These are phyloP conservation scores for Notothenia coriiceps DNA, from an alignment of 2,113 vertebrate species.

Conservation along the genomic window DNA sequence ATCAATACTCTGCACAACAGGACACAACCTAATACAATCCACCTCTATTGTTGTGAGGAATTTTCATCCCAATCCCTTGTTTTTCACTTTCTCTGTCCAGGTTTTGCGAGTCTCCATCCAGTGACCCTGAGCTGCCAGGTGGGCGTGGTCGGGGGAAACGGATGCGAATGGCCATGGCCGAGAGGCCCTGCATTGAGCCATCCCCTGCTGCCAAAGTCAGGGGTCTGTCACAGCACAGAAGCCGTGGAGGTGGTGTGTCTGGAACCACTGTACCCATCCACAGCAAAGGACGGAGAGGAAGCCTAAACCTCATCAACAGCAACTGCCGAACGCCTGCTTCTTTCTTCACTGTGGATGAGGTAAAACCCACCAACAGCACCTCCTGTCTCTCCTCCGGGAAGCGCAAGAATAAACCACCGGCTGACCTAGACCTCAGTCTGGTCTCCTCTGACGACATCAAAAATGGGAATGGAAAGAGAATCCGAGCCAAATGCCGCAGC, in stretches of 20 bases:
- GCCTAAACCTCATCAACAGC: conserved; percentile 91
- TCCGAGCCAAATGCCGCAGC: conserved; percentile 95
- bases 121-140: conserved; percentile 94
- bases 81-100: conserved; percentile 74
- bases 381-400: conserved; percentile 88
- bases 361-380: conserved; percentile 85
- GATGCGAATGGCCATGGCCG: conserved; percentile 87
- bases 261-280: conserved; percentile 71
- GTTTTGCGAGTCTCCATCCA: conserved; percentile 97
- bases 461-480: conserved; percentile 92
- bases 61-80: neutral
- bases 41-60: neutral
- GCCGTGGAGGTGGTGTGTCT: conserved; percentile 90
- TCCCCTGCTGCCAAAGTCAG: conserved; percentile 89
- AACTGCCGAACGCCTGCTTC: conserved; percentile 89
- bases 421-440: conserved; percentile 93
- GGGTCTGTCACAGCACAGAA: conserved; percentile 91
- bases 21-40: neutral
- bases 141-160: conserved; percentile 94
- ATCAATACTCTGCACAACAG: neutral
- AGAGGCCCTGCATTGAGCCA: conserved; percentile 85
- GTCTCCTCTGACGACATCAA: conserved; percentile 90
- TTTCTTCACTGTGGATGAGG: conserved; percentile 92
- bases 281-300: conserved; percentile 93
- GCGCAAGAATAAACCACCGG: conserved; percentile 92